phyloP scores from a whole-genome alignment of 2,888 invertebrate genomes.

The Heliconius ismenius region DNA sequence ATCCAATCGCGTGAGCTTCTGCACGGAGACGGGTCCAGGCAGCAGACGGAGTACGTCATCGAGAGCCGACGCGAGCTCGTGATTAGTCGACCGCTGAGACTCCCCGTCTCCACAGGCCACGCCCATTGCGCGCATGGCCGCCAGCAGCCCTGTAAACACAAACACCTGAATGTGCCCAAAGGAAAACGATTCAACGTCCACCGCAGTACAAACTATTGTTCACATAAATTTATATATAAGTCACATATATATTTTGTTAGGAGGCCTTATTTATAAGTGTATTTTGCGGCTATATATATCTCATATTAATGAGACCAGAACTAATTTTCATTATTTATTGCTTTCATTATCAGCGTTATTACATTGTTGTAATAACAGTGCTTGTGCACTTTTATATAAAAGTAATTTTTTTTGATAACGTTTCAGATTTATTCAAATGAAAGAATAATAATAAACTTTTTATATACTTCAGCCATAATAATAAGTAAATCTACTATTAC shows the following conservation, averaged over 20 bases:
- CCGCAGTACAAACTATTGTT: conserved; percentile 33
- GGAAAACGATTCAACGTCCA: conserved; percentile 54
- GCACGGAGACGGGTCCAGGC: conserved; percentile 84
- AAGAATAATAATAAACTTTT: too few species aligned
- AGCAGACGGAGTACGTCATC: neutral
- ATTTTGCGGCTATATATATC: neutral
- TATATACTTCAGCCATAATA: neutral
- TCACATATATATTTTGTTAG: conserved; percentile 6
- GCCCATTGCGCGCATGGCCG: neutral
- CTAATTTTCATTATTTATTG: too few species aligned
- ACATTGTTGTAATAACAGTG: too few species aligned
- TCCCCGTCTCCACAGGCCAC: neutral
- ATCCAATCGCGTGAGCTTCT: conserved; percentile 84
- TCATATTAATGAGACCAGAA: neutral
- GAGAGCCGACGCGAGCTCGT: neutral
- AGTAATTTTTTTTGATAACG: too few species aligned
- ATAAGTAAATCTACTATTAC: neutral
- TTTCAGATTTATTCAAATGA: too few species aligned
- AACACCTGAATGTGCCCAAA: conserved; percentile 78
- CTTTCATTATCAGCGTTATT: too few species aligned
- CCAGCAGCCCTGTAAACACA: conserved; percentile 55
- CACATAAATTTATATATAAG: neutral
- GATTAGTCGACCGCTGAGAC: neutral
- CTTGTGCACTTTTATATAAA: too few species aligned
- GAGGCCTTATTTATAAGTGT: conserved; percentile 7